A percentile compares a stretch with the other conserved stretches of the same genome.
Conservation (phyloP, 2,888 invertebrate genomes). For the Mystacides longicornis region DNA sequence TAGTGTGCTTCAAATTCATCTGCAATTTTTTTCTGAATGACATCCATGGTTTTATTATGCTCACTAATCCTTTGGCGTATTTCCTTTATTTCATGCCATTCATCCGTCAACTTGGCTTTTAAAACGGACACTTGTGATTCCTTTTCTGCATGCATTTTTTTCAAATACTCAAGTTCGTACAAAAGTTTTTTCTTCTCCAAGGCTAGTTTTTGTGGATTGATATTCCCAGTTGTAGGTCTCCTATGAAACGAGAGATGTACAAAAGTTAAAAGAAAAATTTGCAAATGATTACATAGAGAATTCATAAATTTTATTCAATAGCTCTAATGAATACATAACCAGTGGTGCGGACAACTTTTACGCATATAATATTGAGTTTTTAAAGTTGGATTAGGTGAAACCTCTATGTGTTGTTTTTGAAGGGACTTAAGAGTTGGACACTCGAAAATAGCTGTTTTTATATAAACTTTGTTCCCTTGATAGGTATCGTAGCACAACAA, state of each 20-base stretch:
- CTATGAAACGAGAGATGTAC: no score
- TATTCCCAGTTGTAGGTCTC: conserved; percentile 31
- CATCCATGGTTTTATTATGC: not conserved
- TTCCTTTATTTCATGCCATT: conserved; percentile 8
- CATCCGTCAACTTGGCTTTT: conserved; percentile 5
- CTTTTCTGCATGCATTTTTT: conserved; percentile 3
- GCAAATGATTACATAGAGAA: no score
- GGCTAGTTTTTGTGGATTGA: conserved; percentile 42
- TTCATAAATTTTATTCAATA: no score
- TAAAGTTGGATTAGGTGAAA: no score
- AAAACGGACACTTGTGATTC: conserved; percentile 7
- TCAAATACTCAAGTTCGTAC: conserved; percentile 8
- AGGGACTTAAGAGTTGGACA: no score
- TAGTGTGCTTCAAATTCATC: not conserved
- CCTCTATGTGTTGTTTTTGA: no score
- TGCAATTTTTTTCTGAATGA: not conserved
- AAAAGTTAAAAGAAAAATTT: not conserved
- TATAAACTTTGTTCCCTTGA: no score
- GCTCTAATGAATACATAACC: no score
- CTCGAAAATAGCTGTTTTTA: no score
- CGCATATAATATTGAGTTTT: no score
- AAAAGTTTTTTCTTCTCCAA: conserved; percentile 27
- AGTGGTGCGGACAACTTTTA: no score
- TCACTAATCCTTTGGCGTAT: not conserved
- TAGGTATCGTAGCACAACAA: no score